Evolutionary conservation across 2,113 vertebrate species (phyloP), one percentile per base, ranked within the genome.

Genomic region (Paradisaea rubra): DNA sequence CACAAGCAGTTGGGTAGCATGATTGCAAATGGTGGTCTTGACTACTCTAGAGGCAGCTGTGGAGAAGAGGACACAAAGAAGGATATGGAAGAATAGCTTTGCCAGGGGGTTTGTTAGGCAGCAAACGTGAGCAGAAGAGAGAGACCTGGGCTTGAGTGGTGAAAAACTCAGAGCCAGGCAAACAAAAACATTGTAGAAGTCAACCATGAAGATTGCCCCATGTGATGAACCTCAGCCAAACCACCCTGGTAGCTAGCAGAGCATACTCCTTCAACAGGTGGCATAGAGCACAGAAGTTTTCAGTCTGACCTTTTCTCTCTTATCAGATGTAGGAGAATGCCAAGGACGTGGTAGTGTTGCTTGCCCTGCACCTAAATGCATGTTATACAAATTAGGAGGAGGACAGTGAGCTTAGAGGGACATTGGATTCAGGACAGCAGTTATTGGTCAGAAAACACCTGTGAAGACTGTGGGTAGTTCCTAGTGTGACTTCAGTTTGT

Each of bases 331-430:
- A 35, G 69, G n/a, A 84, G 20, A 24, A 24, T 68, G 28, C 28
- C 49, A 63, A 50, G 13, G 44, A 33, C 0, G 0, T 19, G 31
- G 15, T 25, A 4, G 53, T 25, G 9, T 72, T 88, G 18, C 39
- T 81, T 88, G 20, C 47, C 59, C 15, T 14, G 13, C 23, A 19
- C 37, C 41, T 70, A 66, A 70, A 44, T 37, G 16, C 9, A 3
- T 22, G 20, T 37, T 81, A 7, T 35, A 61, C 83, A 19, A 24
- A 11, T 72, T 66, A 63, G 64, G 69, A 68, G 44, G 21, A 50
- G 57, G 21, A 47, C 15, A 22, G 59, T 71, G 57, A n/a, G 13
- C 18, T 81, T 70, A 33, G 28, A 42, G 20, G 16, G 33, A 39
- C 25, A 17, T 3, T 28, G 76, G n/a, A 8, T 22, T 30, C 19